Evolutionary conservation across 2,797 vertebrate genomes (phyloP).

Genomic region (Lacerta agilis): DNA sequence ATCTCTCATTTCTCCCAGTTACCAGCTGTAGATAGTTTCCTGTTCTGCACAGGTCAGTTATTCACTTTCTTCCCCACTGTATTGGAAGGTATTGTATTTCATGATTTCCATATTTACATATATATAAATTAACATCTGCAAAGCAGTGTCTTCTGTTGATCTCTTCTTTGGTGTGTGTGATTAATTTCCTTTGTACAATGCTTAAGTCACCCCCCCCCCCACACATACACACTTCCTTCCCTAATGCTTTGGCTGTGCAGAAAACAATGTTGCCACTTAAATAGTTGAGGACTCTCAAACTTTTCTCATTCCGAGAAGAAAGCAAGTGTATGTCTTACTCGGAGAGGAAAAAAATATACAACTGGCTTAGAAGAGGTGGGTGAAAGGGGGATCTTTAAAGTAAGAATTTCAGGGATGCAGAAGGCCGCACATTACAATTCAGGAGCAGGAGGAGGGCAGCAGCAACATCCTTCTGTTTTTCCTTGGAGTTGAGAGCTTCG

Average conservation of each 20-base stretch:
- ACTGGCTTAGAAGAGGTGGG: not conserved
- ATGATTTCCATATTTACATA: too few relatives aligned
- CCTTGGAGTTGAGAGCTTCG: not conserved
- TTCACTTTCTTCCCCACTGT: too few relatives aligned
- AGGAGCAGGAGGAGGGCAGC: not conserved
- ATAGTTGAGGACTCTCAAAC: not conserved
- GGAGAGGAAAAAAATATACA: not conserved
- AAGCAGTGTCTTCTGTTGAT: too few relatives aligned
- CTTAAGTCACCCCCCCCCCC: too few relatives aligned
- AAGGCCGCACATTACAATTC: not conserved
- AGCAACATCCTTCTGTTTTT: not conserved
- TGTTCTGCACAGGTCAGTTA: too few relatives aligned
- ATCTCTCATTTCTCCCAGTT: too few relatives aligned
- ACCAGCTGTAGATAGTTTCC: too few relatives aligned
- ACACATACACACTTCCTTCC: not conserved
- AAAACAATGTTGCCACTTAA: slow-evolving; percentile 11
- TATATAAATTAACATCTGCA: too few relatives aligned
- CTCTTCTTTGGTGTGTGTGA: too few relatives aligned
- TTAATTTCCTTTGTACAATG: too few relatives aligned
- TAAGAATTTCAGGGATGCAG: not conserved
- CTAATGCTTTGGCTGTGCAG: not conserved
- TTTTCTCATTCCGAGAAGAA: not conserved
- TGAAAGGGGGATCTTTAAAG: not conserved
- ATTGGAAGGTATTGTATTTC: too few relatives aligned
- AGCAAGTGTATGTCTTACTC: not conserved